phyloP scores from a whole-genome alignment of 2,797 vertebrate species.

The Astyanax mexicanus region DNA sequence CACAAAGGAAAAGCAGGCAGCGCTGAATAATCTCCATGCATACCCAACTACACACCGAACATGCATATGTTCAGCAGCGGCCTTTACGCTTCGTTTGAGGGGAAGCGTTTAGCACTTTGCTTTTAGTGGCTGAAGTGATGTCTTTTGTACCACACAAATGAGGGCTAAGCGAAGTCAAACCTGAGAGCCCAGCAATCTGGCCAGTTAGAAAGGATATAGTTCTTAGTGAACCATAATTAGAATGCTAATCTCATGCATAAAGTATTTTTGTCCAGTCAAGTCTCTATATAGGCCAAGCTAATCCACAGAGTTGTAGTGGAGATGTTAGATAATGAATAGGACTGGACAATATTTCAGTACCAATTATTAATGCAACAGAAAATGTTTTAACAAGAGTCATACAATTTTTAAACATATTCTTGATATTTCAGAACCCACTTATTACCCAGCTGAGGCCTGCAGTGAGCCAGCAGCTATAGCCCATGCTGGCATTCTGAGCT shows the following conservation, averaged over 20 bases:
- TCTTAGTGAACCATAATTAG: not conserved
- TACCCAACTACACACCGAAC: constrained; percentile 2
- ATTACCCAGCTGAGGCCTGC: no score
- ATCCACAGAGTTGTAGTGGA: not conserved
- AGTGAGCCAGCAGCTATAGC: no score
- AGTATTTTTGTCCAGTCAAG: not conserved
- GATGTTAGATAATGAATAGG: no score
- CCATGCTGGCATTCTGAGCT: no score
- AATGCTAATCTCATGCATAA: not conserved
- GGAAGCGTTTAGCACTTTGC: not conserved
- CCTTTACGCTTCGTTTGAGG: not conserved
- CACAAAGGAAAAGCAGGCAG: constrained; percentile 9
- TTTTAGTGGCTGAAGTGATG: not conserved
- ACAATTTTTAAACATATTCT: no score
- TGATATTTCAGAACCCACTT: no score
- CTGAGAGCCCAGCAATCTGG: not conserved
- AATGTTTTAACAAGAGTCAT: no score
- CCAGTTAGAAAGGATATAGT: not conserved
- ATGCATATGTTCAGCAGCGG: constrained; percentile 10
- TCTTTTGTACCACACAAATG: not conserved
- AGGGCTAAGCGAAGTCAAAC: not conserved
- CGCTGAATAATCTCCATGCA: constrained; percentile 17
- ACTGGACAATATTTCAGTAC: no score
- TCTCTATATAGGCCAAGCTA: not conserved
- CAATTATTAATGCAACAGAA: no score